phyloP scores from a whole-genome alignment of 1,140 invertebrate species.

The Pogonus chalceus region DNA sequence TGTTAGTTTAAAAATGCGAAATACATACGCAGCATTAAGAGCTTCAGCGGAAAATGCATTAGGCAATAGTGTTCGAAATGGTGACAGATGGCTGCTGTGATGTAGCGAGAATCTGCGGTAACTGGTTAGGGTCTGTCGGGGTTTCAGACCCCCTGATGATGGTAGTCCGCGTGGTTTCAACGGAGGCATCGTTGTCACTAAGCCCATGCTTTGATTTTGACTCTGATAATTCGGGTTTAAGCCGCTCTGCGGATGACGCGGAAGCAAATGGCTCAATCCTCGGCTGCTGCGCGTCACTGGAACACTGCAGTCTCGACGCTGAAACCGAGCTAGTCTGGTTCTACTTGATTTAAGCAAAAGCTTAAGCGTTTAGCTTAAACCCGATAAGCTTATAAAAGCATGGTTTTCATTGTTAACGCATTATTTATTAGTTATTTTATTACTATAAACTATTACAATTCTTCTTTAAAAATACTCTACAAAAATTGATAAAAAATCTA shows the following conservation, averaged over 20 bases:
- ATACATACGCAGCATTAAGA: neutral
- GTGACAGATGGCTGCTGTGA: neutral
- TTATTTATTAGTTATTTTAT: too few relatives aligned
- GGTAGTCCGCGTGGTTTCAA: neutral
- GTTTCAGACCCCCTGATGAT: neutral
- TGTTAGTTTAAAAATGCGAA: neutral
- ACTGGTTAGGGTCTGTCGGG: neutral
- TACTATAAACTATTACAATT: too few relatives aligned
- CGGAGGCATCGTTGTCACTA: neutral
- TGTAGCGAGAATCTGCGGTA: slow-evolving; percentile 1
- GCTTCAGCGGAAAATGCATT: neutral
- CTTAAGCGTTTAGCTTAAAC: neutral
- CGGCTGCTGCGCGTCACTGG: neutral
- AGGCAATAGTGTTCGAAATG: neutral
- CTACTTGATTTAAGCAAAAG: too few relatives aligned
- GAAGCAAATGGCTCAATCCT: too few relatives aligned
- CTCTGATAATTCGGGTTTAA: too few relatives aligned
- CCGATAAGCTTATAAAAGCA: too few relatives aligned
- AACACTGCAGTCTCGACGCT: neutral
- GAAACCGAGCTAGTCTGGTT: slow-evolving; percentile 1
- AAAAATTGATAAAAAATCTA: too few relatives aligned
- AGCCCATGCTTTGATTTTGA: neutral
- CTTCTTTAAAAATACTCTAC: too few relatives aligned
- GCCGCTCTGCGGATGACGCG: too few relatives aligned
- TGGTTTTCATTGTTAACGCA: too few relatives aligned